Percentiles rank a stretch among this genome's conserved stretches.
Evolutionary conservation across 2,888 invertebrate genomes (phyloP).

Genomic region (Hemithea aestivaria): DNA sequence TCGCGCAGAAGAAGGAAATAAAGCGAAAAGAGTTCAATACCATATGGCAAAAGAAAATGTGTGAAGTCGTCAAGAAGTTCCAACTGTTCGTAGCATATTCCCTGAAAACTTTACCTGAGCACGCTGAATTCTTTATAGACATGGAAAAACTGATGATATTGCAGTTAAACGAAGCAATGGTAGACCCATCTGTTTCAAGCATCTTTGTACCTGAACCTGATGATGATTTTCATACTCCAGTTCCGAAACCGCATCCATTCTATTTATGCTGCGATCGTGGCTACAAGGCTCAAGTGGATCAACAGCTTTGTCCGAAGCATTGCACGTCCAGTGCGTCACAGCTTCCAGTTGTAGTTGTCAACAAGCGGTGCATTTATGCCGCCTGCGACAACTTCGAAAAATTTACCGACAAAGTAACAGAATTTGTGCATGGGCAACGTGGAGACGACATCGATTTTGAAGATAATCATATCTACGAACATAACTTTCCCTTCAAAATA

Average conservation of each 20-base stretch:
- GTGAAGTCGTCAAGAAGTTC: slow-evolving; percentile 62
- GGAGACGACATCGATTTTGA: slow-evolving; percentile 45
- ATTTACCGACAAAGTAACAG: slow-evolving; percentile 51
- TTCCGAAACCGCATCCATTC: slow-evolving; percentile 54
- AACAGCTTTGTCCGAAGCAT: slow-evolving; percentile 52
- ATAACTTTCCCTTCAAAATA: slow-evolving; percentile 47
- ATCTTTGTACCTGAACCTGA: slow-evolving; percentile 45
- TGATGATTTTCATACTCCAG: slow-evolving; percentile 37
- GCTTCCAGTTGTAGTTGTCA: slow-evolving; percentile 61
- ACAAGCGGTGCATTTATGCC: slow-evolving; percentile 59
- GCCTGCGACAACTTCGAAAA: slow-evolving; percentile 60
- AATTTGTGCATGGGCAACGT: slow-evolving; percentile 42
- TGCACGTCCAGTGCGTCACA: slow-evolving; percentile 53
- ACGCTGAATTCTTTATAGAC: slow-evolving; percentile 66
- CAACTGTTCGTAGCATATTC: slow-evolving; percentile 62
- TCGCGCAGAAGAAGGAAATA: slow-evolving; percentile 46
- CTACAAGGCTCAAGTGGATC: slow-evolving; percentile 45
- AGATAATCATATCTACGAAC: slow-evolving; percentile 48
- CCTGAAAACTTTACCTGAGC: slow-evolving; percentile 57
- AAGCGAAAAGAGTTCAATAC: slow-evolving; percentile 42
- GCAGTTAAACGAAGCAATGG: slow-evolving; percentile 53
- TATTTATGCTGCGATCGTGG: slow-evolving; percentile 58
- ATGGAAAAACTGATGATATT: slow-evolving; percentile 66
- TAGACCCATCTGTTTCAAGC: slow-evolving; percentile 48
- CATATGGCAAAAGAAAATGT: slow-evolving; percentile 61